A percentile compares a stretch with the other conserved stretches of the same genome.
Conservation (phyloP, 2,888 invertebrate genomes). For the Trachelus stipa region DNA sequence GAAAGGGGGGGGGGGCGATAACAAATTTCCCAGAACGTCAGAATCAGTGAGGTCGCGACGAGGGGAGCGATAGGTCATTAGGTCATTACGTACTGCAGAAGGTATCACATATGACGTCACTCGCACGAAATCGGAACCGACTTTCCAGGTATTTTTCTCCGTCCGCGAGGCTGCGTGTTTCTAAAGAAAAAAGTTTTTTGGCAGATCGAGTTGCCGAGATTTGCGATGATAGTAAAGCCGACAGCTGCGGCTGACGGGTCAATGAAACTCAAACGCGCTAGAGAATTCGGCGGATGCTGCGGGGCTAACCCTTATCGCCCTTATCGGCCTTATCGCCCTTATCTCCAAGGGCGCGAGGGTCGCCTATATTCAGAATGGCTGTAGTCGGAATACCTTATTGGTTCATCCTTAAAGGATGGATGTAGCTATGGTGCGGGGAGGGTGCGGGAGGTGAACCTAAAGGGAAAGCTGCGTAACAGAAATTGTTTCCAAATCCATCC, state of each 20-base stretch:
- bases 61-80: neutral
- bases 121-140: neutral
- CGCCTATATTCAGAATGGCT: neutral
- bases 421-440: too few species aligned
- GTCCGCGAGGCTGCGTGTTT: neutral
- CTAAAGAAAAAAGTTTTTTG: neutral
- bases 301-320: neutral
- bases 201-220: neutral
- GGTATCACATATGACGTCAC: neutral
- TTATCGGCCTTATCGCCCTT: neutral
- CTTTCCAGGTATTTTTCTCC: neutral
- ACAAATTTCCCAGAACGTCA: neutral
- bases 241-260: neutral
- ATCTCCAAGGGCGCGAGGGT: neutral
- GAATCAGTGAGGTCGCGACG: neutral
- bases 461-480: too few species aligned
- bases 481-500: neutral
- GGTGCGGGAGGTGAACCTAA: too few species aligned
- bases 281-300: neutral
- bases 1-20: neutral
- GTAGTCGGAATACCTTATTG: neutral
- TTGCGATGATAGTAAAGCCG: neutral
- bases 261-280: conserved; percentile 1
- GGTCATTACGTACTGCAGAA: neutral
- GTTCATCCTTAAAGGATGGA: too few species aligned